Percentiles rank a stretch among this genome's conserved stretches.
Evolutionary conservation across 2,113 vertebrate species (phyloP).

Genomic region (Tachuris rubrigastra): DNA sequence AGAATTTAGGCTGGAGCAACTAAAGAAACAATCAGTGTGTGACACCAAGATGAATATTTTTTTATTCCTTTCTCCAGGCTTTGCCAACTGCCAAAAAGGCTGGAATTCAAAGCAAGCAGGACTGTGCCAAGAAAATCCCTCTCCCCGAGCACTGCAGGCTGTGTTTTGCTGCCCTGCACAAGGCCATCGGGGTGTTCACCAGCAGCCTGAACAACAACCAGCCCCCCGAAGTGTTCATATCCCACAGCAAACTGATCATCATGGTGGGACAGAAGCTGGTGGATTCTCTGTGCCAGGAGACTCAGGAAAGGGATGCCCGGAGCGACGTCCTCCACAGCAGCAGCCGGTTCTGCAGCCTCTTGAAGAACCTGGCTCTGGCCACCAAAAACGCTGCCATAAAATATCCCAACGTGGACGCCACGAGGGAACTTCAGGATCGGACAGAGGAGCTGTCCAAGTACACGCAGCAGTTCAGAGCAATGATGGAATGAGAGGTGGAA

Average conservation of each 20-base stretch:
- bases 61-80: constrained; percentile 18
- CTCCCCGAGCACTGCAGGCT: constrained; percentile 84
- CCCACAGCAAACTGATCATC: constrained; percentile 92
- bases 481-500: constrained; percentile 63
- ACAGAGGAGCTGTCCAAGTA: constrained; percentile 76
- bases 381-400: constrained; percentile 86
- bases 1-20: background rate
- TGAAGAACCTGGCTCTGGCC: constrained; percentile 88
- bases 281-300: constrained; percentile 84
- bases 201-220: constrained; percentile 76
- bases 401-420: constrained; percentile 72
- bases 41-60: background rate
- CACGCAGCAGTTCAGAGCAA: constrained; percentile 78
- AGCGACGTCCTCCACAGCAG: constrained; percentile 81
- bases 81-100: background rate
- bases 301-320: constrained; percentile 64
- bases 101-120: background rate
- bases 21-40: background rate
- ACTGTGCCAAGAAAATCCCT: background rate
- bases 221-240: constrained; percentile 87
- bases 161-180: constrained; percentile 89
- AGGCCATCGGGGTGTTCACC: constrained; percentile 80
- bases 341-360: constrained; percentile 86
- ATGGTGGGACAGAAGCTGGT: constrained; percentile 93
- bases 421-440: constrained; percentile 75